phyloP scores from a whole-genome alignment of 2,113 vertebrate species.

The Microtus oregoni region DNA sequence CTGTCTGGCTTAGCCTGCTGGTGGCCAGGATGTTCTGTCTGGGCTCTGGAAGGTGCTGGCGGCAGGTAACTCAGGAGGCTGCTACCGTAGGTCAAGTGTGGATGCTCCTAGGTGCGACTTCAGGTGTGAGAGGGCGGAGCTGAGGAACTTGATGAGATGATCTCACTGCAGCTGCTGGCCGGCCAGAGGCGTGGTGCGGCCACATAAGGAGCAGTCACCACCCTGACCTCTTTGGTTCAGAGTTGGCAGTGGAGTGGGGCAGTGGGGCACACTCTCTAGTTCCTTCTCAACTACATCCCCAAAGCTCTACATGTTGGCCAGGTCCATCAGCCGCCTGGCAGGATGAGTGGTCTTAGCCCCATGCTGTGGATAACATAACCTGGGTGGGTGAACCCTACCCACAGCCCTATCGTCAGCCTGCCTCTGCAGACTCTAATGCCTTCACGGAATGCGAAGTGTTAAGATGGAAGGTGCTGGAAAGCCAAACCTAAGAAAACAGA shows the following conservation, averaged over 20 bases:
- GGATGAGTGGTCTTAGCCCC: not conserved
- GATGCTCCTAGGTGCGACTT: too few relatives aligned
- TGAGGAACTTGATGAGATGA: not conserved
- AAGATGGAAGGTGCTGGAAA: not conserved
- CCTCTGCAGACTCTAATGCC: not conserved
- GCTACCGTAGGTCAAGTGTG: not conserved
- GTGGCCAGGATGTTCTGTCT: not conserved
- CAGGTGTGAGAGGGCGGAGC: not conserved
- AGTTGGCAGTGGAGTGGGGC: not conserved
- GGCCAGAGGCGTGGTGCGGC: not conserved
- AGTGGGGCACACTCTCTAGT: not conserved
- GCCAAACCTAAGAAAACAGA: not conserved
- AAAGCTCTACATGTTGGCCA: not conserved
- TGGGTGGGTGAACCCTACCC: not conserved
- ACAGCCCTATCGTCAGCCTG: not conserved
- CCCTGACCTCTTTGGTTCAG: not conserved
- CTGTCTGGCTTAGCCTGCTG: not conserved
- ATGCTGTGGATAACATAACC: not conserved
- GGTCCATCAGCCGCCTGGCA: not conserved
- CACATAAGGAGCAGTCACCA: not conserved
- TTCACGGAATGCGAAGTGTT: not conserved
- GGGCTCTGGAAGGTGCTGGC: not conserved
- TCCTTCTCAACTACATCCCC: not conserved
- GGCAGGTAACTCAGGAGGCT: not conserved
- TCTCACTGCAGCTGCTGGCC: not conserved